phyloP scores from a whole-genome alignment of 2,888 invertebrate genomes.

The Metellina segmentata region DNA sequence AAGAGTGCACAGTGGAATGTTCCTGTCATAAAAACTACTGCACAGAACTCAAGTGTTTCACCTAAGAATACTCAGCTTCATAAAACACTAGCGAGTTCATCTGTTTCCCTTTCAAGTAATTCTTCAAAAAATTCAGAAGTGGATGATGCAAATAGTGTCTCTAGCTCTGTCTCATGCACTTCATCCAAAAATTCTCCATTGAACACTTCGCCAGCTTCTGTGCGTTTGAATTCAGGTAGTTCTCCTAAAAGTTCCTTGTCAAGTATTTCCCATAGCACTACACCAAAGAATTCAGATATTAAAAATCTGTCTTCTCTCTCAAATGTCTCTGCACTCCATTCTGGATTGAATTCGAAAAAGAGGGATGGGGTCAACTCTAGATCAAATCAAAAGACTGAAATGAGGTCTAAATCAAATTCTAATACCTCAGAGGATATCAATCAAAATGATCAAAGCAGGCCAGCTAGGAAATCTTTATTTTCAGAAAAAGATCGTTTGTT shows the following conservation, averaged over 20 bases:
- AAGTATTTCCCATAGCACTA: conserved; percentile 14
- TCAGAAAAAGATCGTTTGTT: conserved; percentile 50
- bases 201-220: conserved; percentile 35
- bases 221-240: not conserved
- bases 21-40: conserved; percentile 5
- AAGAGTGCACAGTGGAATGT: conserved; percentile 16
- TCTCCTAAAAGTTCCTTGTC: conserved; percentile 62
- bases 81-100: conserved; percentile 35
- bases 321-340: conserved; percentile 19
- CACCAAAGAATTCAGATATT: conserved; percentile 24
- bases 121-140: conserved; percentile 52
- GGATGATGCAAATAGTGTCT: not conserved
- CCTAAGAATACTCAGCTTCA: conserved; percentile 28
- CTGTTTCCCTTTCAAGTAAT: conserved; percentile 57
- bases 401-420: conserved; percentile 33
- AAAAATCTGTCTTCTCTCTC: not conserved
- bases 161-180: conserved; percentile 2
- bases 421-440: not conserved
- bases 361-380: not conserved
- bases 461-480: conserved; percentile 10
- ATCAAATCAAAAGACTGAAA: conserved; percentile 45
- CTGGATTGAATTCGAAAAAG: conserved; percentile 19
- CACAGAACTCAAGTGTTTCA: conserved; percentile 7
- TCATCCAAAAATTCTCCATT: conserved; percentile 22
- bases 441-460: conserved; percentile 17